Evolutionary conservation across 23 tunicate genomes (phyloP), one percentile per base, ranked within the genome.

Genomic region (Styela clava): DNA sequence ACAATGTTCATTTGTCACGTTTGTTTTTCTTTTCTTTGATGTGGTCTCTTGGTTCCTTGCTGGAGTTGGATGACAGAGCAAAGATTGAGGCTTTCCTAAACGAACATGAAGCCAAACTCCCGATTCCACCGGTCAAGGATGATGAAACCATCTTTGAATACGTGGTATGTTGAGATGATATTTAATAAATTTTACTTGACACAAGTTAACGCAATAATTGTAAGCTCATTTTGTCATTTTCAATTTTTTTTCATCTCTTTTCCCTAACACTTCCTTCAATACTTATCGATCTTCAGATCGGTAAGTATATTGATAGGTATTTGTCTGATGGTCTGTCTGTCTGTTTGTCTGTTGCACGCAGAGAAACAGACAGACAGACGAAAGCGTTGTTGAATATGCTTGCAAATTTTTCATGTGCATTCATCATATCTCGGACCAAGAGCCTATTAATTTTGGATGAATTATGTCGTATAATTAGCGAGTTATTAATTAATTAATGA

Each of bases 141-240:
- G 99, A 96, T 67, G 94, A 96, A 77, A 96, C 99, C 3, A 86
- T 96, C 31, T 96, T 96, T 79, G 99, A 96, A 69, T 96, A 91
- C 82, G 88, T 96, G 92, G 97, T 88, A 62, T 64, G 79, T 78
- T 1, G 0, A 16, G 2, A 12, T 29, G 31, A n/a, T n/a, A n/a
- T n/a, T n/a, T n/a, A n/a, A n/a, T n/a, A n/a, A n/a, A n/a, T n/a
- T n/a, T n/a, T 52, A 16, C 52, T 7, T 7, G 28, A 16, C 21
- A 12, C 20, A 62, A 56, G 79, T 22, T 24, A 20, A 24, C 23
- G 23, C 21, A 22, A 69, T 21, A 69, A 69, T 16, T 19, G 24
- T 21, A 20, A 69, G 23, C 21, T 20, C 16, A 69, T 69, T 69
- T 16, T 19, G 23, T 16, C 24, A 19, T 21, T 69, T 21, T 69